These are phyloP conservation scores for Argopecten irradians DNA, from an alignment of 1,140 invertebrate genomes.

Conservation along the genomic window DNA sequence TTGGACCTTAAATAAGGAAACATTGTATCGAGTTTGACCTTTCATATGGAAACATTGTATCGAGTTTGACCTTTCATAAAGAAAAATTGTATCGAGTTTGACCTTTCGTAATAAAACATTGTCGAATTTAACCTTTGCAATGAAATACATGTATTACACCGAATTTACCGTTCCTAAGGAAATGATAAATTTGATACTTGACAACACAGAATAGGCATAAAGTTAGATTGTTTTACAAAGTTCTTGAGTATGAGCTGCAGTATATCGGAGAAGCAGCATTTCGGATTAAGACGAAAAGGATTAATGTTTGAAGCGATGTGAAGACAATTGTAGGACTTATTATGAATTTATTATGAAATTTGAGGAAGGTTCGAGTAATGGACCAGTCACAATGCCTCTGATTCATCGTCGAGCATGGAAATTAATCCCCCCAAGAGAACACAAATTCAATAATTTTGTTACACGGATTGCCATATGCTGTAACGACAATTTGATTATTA, in stretches of 20 bases:
- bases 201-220: too few species aligned
- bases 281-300: background rate
- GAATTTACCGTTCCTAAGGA: too few species aligned
- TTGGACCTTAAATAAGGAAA: background rate
- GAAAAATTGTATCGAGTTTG: background rate
- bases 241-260: too few species aligned
- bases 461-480: background rate
- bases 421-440: slow-evolving; percentile 2
- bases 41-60: background rate
- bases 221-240: too few species aligned
- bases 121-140: too few species aligned
- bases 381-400: background rate
- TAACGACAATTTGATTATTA: slow-evolving; percentile 23
- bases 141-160: too few species aligned
- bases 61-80: background rate
- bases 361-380: background rate
- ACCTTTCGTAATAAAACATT: background rate
- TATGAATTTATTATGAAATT: background rate
- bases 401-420: slow-evolving; percentile 1
- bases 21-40: background rate
- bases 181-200: too few species aligned
- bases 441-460: slow-evolving; percentile 14
- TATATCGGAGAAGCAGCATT: too few species aligned
- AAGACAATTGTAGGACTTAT: background rate
- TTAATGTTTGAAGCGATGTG: background rate